Base-by-base conservation (phyloP, 2,888 invertebrate species). In the Drosophila trichaetosa region DNA sequence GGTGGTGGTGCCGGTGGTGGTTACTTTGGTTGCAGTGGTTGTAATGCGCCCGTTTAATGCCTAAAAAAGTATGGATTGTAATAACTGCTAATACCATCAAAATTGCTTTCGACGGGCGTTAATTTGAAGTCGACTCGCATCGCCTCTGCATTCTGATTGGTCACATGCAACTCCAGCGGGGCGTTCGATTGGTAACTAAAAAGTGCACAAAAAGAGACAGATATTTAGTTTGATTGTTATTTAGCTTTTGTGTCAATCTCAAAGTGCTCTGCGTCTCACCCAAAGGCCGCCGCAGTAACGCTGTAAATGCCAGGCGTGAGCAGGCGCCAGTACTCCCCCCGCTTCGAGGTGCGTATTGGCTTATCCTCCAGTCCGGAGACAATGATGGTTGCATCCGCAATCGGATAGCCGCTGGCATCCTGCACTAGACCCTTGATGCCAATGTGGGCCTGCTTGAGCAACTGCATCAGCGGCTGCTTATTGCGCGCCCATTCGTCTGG, bases 241-340 rank as follows among this genome's bases (percentile, higher is more conserved):
- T 54, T n/a, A n/a, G 27, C 11, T 49, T 16, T 3, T 7, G n/a
- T 52, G 1, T 11, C 27, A 27, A 56, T n/a, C 38, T 11, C 27
- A 27, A 13, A 29, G 29, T n/a, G 29, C 7, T 29, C 31, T 4
- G 38, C 34, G 4, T 38, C 81, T 94, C 93, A 97, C 97, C 97
- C 97, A 91, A 95, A 94, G 58, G 97, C 97, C 42, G 93, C 87
- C 1, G 96, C 97, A 74, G 95, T 95, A 77, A 99, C 94, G 34
- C 94, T 94, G 92, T 99, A 99, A 6, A 94, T 94, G 71, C 99
- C 99, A 0, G 99, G 99, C 24, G 97, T 93, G 34, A 99, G 94
- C 57, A 99, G 94, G 70, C 99, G 94, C 99, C 99, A 99, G 93
- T 96, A 99, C 92, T 99, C 98, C 7, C 99, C 99, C 27, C 95